Conservation (phyloP, 2,888 invertebrate genomes). For the Omphaloscelis lunosa region DNA sequence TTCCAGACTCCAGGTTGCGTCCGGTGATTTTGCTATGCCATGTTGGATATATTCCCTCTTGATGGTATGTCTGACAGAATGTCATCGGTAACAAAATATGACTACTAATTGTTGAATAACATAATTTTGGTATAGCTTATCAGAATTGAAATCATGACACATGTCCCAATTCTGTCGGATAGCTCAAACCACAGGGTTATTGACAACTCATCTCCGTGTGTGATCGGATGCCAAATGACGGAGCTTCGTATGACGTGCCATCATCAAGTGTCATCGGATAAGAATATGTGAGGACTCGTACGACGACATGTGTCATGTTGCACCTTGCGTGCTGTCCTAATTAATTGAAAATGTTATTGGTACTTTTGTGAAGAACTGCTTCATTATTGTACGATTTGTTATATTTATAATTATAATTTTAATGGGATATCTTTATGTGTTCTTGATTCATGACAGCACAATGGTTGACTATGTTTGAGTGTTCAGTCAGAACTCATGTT, state of each 20-base stretch:
- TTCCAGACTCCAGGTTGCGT: not conserved
- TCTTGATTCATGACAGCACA: not conserved
- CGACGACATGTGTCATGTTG: not conserved
- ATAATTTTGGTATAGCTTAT: not conserved
- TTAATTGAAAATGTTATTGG: not conserved
- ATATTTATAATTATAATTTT: not conserved
- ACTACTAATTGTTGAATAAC: not conserved
- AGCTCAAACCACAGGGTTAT: not conserved
- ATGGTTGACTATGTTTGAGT: not conserved
- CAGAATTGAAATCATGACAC: conserved; percentile 3
- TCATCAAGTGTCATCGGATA: conserved; percentile 11
- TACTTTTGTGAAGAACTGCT: not conserved
- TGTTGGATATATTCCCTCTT: not conserved
- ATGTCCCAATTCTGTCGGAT: not conserved
- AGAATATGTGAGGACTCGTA: not conserved
- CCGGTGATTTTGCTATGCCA: too few species aligned
- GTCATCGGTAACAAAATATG: not conserved
- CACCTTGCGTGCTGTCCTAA: not conserved
- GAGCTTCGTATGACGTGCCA: conserved; percentile 2
- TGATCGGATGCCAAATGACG: conserved; percentile 13
- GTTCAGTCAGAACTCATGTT: not conserved
- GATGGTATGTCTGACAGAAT: not conserved
- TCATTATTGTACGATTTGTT: not conserved
- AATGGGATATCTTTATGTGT: not conserved
- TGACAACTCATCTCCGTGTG: conserved; percentile 30